Evolutionary conservation across 2,113 vertebrate genomes (phyloP).

Genomic region (Shinisaurus crocodilurus): DNA sequence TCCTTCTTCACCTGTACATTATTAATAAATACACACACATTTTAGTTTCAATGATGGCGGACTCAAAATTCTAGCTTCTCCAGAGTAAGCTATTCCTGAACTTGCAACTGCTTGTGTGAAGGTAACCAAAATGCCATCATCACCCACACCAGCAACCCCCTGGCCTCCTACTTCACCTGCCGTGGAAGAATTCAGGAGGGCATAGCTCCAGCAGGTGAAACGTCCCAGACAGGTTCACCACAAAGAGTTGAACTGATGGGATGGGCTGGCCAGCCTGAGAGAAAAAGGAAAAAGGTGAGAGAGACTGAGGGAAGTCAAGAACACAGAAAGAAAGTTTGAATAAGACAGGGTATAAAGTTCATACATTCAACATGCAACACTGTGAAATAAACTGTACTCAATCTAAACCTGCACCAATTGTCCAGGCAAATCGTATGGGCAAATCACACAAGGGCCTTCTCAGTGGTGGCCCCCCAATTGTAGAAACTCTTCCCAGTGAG

Average conservation of each 20-base stretch:
- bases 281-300: not conserved
- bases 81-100: not conserved
- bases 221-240: conserved; percentile 84
- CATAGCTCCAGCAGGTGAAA: conserved; percentile 82
- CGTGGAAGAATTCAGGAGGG: conserved; percentile 78
- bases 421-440: not conserved
- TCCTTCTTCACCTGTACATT: not conserved
- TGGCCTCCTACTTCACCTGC: conserved; percentile 69
- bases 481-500: too few species aligned
- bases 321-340: not conserved
- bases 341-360: not conserved
- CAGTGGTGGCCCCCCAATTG: too few species aligned
- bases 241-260: conserved; percentile 81
- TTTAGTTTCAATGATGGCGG: not conserved
- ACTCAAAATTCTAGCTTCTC: not conserved
- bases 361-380: not conserved
- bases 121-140: not conserved
- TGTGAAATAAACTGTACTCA: not conserved
- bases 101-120: not conserved
- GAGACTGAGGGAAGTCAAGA: not conserved
- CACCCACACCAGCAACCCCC: not conserved
- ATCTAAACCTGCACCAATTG: not conserved
- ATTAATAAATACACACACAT: not conserved
- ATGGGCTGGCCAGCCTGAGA: conserved; percentile 82
- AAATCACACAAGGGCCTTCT: too few species aligned